Conservation (phyloP, 2,888 invertebrate genomes). For the Elegia similella region DNA sequence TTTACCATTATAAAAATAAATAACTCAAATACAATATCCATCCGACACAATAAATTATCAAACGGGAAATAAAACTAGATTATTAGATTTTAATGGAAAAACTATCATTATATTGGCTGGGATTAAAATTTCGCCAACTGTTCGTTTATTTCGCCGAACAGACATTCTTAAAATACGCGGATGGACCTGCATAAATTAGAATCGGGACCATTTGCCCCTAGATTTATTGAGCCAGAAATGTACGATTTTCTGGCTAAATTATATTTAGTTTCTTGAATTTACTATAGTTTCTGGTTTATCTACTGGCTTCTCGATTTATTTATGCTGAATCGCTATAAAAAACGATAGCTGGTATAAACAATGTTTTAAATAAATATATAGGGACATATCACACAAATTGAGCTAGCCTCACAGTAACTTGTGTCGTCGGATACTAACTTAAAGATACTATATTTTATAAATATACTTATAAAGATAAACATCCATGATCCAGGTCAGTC, state of each 20-base stretch:
- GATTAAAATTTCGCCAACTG: slow-evolving; percentile 1
- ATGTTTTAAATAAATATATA: no score
- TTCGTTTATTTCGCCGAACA: neutral
- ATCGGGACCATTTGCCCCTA: slow-evolving; percentile 3
- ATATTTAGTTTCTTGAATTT: slow-evolving; percentile 2
- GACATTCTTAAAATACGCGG: slow-evolving; percentile 10
- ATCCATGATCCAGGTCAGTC: no score
- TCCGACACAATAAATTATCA: neutral
- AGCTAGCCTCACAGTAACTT: no score
- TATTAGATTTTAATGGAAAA: neutral
- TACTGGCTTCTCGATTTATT: no score
- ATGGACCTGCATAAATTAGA: slow-evolving; percentile 8
- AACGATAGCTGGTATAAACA: no score
- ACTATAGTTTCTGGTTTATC: neutral
- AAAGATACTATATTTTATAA: no score
- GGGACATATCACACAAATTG: no score
- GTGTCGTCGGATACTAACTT: no score
- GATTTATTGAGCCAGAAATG: neutral
- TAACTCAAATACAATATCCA: no score
- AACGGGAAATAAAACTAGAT: neutral
- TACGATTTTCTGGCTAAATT: neutral
- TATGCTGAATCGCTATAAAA: no score
- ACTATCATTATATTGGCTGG: neutral
- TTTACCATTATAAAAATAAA: neutral
- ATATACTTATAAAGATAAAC: no score